A percentile compares a stretch with the other conserved stretches of the same genome.
These are phyloP conservation scores for Philaethria dido DNA, from an alignment of 2,888 invertebrate genomes.

Conservation along the genomic window DNA sequence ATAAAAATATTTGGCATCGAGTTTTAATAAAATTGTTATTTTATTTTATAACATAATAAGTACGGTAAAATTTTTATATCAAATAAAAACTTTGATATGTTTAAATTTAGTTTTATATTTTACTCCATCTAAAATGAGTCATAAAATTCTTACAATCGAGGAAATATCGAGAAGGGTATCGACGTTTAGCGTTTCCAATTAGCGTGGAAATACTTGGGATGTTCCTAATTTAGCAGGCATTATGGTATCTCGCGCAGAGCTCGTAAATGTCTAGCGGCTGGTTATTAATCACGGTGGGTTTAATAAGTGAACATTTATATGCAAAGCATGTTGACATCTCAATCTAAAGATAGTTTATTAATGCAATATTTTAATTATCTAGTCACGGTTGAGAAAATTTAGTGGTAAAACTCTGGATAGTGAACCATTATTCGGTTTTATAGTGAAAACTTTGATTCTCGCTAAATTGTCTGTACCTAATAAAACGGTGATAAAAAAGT, in stretches of 20 bases:
- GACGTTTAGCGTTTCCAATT: constrained; percentile 42
- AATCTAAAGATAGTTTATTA: constrained; percentile 69
- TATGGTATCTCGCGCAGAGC: constrained; percentile 56
- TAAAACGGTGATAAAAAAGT: too few species aligned
- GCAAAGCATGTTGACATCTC: constrained; percentile 73
- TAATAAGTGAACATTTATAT: constrained; percentile 72
- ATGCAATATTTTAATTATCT: too few species aligned
- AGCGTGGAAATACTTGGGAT: constrained; percentile 45
- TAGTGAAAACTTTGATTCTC: too few species aligned
- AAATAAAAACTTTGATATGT: constrained; percentile 27
- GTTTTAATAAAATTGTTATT: constrained; percentile 21
- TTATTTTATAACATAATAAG: constrained; percentile 21
- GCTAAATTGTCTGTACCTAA: too few species aligned
- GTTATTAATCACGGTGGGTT: constrained; percentile 66
- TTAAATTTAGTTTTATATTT: constrained; percentile 45
- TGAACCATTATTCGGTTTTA: too few species aligned
- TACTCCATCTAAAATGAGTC: constrained; percentile 48
- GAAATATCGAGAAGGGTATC: constrained; percentile 40
- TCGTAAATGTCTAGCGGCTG: constrained; percentile 62
- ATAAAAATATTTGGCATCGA: constrained; percentile 15
- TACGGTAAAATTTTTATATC: constrained; percentile 27
- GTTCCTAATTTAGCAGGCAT: constrained; percentile 41
- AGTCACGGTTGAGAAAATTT: too few species aligned
- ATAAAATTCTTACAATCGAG: constrained; percentile 46
- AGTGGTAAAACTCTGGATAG: too few species aligned